Evolutionary conservation across 1,140 invertebrate genomes (phyloP).

Genomic region (Anthonomus grandis): DNA sequence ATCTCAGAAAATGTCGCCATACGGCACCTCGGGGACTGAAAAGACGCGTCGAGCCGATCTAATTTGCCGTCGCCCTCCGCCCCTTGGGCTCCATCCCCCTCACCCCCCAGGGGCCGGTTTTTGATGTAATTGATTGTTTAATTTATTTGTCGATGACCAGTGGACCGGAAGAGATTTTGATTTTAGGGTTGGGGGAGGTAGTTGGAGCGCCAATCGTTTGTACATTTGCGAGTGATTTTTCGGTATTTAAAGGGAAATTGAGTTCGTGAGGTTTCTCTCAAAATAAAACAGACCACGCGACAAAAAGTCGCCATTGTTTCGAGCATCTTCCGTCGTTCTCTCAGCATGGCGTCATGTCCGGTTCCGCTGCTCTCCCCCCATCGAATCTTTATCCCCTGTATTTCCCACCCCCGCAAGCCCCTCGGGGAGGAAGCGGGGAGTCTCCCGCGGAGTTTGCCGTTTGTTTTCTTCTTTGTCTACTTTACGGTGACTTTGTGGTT

Average conservation of each 20-base stretch:
- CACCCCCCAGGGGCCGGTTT: slow-evolving; percentile 19
- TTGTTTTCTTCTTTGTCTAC: slow-evolving; percentile 22
- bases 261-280: neutral
- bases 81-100: no score
- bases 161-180: neutral
- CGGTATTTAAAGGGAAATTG: neutral
- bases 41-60: slow-evolving; percentile 26
- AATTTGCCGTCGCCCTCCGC: no score
- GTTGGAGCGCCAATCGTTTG: slow-evolving; percentile 8
- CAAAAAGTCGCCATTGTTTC: slow-evolving; percentile 46
- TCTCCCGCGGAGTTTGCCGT: slow-evolving; percentile 20
- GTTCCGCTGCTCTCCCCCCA: slow-evolving; percentile 35
- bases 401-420: neutral
- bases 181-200: no score
- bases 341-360: slow-evolving; percentile 51
- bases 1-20: slow-evolving; percentile 23
- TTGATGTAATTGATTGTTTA: slow-evolving; percentile 30
- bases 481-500: slow-evolving; percentile 5
- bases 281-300: slow-evolving; percentile 40
- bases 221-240: slow-evolving; percentile 7
- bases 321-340: slow-evolving; percentile 49
- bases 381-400: no score
- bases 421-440: neutral
- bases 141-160: slow-evolving; percentile 17
- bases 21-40: slow-evolving; percentile 24